Base-by-base conservation (phyloP, 1,140 invertebrate genomes). In the Drosophila ananassae region DNA sequence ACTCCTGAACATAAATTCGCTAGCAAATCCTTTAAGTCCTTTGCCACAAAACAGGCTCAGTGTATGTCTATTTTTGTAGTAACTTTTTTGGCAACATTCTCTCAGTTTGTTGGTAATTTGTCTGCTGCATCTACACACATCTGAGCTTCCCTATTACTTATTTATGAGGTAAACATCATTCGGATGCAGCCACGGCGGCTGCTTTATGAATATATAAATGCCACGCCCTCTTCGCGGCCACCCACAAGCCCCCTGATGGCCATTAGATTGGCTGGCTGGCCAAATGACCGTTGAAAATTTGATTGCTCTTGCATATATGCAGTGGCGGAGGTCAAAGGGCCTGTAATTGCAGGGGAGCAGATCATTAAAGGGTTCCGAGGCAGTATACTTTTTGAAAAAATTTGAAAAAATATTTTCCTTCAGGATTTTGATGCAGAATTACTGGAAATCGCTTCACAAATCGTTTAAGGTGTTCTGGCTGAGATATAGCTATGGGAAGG, bases 131-230 rank as follows among this genome's bases (percentile, higher is more conserved):
- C 59, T 66, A 62, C 48, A 73, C 79, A 81, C 77, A 87, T 87
- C 81, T 81, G 77, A 62, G 78, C 78, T 85, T 74, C 87, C 78
- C 82, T 78, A 87, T 85, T 85, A 85, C 82, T 81, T 85, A 85
- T 85, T 85, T 85, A 87, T 89, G 83, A 87, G 83, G 83, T 87
- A 78, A 87, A 87, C 83, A 87, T 82, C 83, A 87, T 87, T 87
- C 83, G 76, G 82, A 82, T 87, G 82, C 83, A 57, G 48, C 39
- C 25, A 46, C 48, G 55, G 78, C 34, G 55, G 60, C 81, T 64
- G 64, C 76, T 84, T 73, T 84, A 77, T 84, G 72, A 80, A 80
- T 84, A 80, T 55, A 80, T 84, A 80, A 73, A 80, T 77, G 72
- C 46, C 62, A 68, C 54, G 71, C 63, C 50, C 30, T 62, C 62